Evolutionary conservation across 2,888 invertebrate genomes (phyloP).

Genomic region (Anticlea derivata): DNA sequence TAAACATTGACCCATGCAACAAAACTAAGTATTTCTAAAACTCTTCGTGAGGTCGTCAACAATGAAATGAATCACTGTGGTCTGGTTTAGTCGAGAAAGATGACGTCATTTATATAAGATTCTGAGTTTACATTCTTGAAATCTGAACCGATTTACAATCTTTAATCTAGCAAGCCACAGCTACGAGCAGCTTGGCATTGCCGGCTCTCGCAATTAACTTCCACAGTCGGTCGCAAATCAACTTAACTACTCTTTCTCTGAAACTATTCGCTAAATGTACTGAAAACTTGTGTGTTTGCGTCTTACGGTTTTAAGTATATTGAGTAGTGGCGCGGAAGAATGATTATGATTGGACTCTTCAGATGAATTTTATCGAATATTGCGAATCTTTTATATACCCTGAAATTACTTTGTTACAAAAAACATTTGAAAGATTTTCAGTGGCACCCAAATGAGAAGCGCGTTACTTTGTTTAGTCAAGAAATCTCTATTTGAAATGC

Average conservation of each 20-base stretch:
- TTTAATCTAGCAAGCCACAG: constrained; percentile 26
- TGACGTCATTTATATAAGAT: background rate
- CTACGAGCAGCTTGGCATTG: constrained; percentile 30
- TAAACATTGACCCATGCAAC: too few relatives aligned
- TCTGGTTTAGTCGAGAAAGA: background rate
- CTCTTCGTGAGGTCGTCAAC: too few relatives aligned
- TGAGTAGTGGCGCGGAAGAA: background rate
- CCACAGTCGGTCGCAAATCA: constrained; percentile 38
- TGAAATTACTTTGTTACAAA: too few relatives aligned
- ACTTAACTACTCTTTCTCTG: constrained; percentile 39
- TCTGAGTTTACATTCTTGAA: constrained; percentile 16
- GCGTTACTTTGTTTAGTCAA: too few relatives aligned
- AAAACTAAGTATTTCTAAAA: too few relatives aligned
- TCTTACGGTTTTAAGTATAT: constrained; percentile 19
- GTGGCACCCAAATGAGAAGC: too few relatives aligned
- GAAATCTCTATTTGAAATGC: too few relatives aligned
- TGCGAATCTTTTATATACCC: too few relatives aligned
- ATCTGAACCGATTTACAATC: constrained; percentile 18
- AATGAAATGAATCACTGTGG: too few relatives aligned
- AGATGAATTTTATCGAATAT: background rate
- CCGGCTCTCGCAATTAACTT: constrained; percentile 32
- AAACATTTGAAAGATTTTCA: too few relatives aligned
- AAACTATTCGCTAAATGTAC: constrained; percentile 37
- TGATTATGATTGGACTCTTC: background rate
- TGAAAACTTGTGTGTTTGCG: constrained; percentile 34